Evolutionary conservation across 2,888 invertebrate species (phyloP).

Genomic region (Danaus chrysippus): DNA sequence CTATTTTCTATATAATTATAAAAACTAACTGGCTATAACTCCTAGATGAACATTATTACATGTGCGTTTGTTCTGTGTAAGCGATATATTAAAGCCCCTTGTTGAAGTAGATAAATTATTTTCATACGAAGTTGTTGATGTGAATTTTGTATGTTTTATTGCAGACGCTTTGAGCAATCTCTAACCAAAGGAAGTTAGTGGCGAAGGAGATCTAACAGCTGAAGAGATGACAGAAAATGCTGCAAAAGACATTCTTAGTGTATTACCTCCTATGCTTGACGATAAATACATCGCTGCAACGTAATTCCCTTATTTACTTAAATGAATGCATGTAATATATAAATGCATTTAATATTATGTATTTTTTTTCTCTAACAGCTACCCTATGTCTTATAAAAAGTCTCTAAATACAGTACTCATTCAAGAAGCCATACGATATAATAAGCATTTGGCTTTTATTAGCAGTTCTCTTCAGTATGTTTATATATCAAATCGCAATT

Average conservation of each 20-base stretch:
- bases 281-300: slow-evolving; percentile 74
- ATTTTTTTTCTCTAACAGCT: slow-evolving; percentile 64
- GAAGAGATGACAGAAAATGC: slow-evolving; percentile 80
- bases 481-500: neutral
- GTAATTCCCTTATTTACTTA: slow-evolving; percentile 38
- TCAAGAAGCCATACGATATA: slow-evolving; percentile 91
- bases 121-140: too few relatives aligned
- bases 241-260: slow-evolving; percentile 79
- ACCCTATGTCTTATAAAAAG: slow-evolving; percentile 91
- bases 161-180: slow-evolving; percentile 79
- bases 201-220: slow-evolving; percentile 70
- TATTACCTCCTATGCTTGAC: slow-evolving; percentile 80
- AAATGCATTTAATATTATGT: neutral
- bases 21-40: too few relatives aligned
- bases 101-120: too few relatives aligned
- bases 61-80: too few relatives aligned
- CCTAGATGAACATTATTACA: too few relatives aligned
- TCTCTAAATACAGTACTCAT: slow-evolving; percentile 93
- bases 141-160: neutral
- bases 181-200: slow-evolving; percentile 82
- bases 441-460: slow-evolving; percentile 80
- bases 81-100: too few relatives aligned
- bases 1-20: too few relatives aligned
- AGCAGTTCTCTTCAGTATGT: slow-evolving; percentile 71
- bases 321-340: slow-evolving; percentile 1